Evolutionary conservation across 2,888 invertebrate species (phyloP).

Genomic region (Ormyrus thymus): DNA sequence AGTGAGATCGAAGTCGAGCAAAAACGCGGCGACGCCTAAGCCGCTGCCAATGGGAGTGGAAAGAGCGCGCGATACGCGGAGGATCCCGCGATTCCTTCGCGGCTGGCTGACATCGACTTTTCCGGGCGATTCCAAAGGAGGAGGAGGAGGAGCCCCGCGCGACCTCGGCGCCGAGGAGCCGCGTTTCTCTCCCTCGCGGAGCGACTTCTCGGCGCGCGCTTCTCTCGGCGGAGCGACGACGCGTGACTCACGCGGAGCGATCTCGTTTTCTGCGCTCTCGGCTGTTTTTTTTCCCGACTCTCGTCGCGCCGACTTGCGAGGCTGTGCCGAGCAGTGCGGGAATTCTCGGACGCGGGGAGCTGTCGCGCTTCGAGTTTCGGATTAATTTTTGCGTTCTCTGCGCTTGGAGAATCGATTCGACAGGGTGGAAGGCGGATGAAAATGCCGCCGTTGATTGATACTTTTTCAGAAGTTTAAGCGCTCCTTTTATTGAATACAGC

Average conservation of each 20-base stretch:
- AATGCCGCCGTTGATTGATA: too few relatives aligned
- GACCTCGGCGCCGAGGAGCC: conserved; percentile 42
- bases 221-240: not conserved
- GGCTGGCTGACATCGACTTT: conserved; percentile 42
- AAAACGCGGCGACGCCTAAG: conserved; percentile 3
- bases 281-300: not conserved
- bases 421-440: too few relatives aligned
- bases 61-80: too few relatives aligned
- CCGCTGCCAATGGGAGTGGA: conserved; percentile 46
- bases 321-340: too few relatives aligned
- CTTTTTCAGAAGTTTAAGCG: too few relatives aligned
- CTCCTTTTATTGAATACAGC: too few relatives aligned
- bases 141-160: not conserved
- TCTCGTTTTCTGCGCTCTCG: conserved; percentile 36
- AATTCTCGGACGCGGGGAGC: too few relatives aligned
- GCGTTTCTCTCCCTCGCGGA: not conserved
- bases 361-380: too few relatives aligned
- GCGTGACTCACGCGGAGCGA: conserved; percentile 15
- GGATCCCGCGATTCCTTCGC: not conserved
- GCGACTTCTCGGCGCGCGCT: conserved; percentile 5
- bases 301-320: too few relatives aligned
- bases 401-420: too few relatives aligned
- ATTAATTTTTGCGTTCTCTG: too few relatives aligned
- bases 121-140: conserved; percentile 42
- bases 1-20: conserved; percentile 18